Evolutionary conservation across 2,888 invertebrate genomes (phyloP).

Genomic region (Sarcophaga rosellei): DNA sequence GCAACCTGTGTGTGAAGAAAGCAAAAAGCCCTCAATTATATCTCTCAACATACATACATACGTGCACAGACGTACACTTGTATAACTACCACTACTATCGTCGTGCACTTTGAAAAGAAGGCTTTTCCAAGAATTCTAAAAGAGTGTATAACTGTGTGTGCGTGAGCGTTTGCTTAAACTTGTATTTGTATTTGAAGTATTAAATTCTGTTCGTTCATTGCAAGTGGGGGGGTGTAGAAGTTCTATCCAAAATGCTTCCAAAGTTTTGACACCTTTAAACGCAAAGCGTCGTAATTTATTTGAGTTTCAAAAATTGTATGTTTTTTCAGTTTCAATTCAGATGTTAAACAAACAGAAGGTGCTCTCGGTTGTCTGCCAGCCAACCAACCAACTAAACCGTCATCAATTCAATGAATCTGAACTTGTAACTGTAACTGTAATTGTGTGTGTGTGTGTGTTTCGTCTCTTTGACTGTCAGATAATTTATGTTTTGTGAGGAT

Average conservation of each 20-base stretch:
- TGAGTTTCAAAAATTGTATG: slow-evolving; percentile 49
- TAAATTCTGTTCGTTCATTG: slow-evolving; percentile 9
- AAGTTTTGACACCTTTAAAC: slow-evolving; percentile 58
- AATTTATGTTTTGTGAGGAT: background rate
- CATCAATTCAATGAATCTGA: background rate
- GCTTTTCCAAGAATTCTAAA: no score
- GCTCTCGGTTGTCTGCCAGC: background rate
- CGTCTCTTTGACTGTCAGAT: background rate
- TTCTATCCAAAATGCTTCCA: slow-evolving; percentile 16
- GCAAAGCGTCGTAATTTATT: slow-evolving; percentile 59
- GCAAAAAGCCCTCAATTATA: slow-evolving; percentile 3
- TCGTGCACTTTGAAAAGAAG: background rate
- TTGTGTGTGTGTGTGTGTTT: no score
- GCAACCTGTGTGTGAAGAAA: slow-evolving; percentile 37
- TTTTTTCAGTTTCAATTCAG: slow-evolving; percentile 16
- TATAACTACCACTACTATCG: background rate
- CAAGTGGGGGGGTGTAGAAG: background rate
- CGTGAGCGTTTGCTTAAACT: background rate
- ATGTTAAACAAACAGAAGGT: slow-evolving; percentile 4
- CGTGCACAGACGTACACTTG: slow-evolving; percentile 13
- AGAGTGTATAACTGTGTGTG: background rate
- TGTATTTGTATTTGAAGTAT: slow-evolving; percentile 14
- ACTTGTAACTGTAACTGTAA: background rate
- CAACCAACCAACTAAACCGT: background rate
- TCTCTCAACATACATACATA: background rate